Percentiles rank a stretch among this genome's conserved stretches.
These are phyloP conservation scores for cat (Felis catus) DNA, from an alignment of 2,113 vertebrate species.

Conservation along the genomic window F.catus_Fca126_mat1.0 CM031416.1:137456001-137456500, in stretches of 20 bases:
- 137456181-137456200: slow-evolving; percentile 4
- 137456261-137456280: slow-evolving; percentile 36
- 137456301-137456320: slow-evolving; percentile 54
- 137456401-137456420: slow-evolving; percentile 61
- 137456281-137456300: slow-evolving; percentile 40
- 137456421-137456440: slow-evolving; percentile 54
- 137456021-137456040: background rate
- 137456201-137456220: slow-evolving; percentile 18
- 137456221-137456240: slow-evolving; percentile 35
- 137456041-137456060: background rate
- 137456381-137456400: slow-evolving; percentile 75
- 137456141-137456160: background rate
- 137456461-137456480: slow-evolving; percentile 13
- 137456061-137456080: background rate
- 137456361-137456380: slow-evolving; percentile 58
- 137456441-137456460: slow-evolving; percentile 58
- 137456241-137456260: background rate
- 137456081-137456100: background rate
- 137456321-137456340: slow-evolving; percentile 62
- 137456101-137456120: slow-evolving; percentile 5
- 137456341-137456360: slow-evolving; percentile 50
- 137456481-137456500: slow-evolving; percentile 58
- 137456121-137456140: slow-evolving; percentile 15
- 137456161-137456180: background rate
- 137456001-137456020: background rate